Base-by-base conservation (phyloP, 2,888 invertebrate species). In the Nematopogon swammerdamellus region DNA sequence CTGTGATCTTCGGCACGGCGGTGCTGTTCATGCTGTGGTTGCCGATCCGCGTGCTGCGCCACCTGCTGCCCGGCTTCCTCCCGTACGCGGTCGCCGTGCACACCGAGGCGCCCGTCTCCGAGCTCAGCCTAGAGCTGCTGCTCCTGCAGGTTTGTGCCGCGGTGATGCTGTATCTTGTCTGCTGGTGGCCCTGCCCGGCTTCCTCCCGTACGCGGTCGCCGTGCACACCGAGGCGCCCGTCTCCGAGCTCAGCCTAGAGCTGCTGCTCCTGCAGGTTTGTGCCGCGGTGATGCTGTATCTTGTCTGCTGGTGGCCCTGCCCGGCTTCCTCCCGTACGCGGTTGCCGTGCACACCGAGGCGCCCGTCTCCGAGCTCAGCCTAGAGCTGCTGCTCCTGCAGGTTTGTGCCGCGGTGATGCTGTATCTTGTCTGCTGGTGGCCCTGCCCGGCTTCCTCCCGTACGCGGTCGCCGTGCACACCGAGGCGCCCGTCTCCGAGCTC, bases 11-110 rank as follows among this genome's bases (percentile, higher is more conserved):
- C 72, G 98, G 97, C 18, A 95, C 94, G 1, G 95, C 94, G 0
- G 96, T 99, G 2, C 80, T 99, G 36, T 83, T 99, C 44, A 96
- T 98, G 91, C 81, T 99, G 44, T 98, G 97, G 94, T 72, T 97
- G 50, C 99, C 99, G 0, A 91, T 97, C 25, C 81, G 92, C 50
- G 85, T 96, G 45, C 85, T 99, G 53, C 88, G 91, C 62, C 83
- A 85, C 55, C 67, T 87, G 1, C 83, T 92, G 70, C 94, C 95
- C 0, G 85, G 87, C n/a, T 94, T 96, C 72, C 80, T 99, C 59
- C 99, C 99, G 0, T 99, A 98, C 64, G 92, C 95, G 2, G 90
- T 99, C 14, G 91, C 94, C 0, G 81, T 88, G 1, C 88, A 87
- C 55, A 87, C 85, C 0, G 92, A 92, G 60, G 86, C 91, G 0